Percentiles rank a stretch among this genome's conserved stretches.
Conservation (phyloP, 2,888 invertebrate genomes). For the Salpingus planirostris region DNA sequence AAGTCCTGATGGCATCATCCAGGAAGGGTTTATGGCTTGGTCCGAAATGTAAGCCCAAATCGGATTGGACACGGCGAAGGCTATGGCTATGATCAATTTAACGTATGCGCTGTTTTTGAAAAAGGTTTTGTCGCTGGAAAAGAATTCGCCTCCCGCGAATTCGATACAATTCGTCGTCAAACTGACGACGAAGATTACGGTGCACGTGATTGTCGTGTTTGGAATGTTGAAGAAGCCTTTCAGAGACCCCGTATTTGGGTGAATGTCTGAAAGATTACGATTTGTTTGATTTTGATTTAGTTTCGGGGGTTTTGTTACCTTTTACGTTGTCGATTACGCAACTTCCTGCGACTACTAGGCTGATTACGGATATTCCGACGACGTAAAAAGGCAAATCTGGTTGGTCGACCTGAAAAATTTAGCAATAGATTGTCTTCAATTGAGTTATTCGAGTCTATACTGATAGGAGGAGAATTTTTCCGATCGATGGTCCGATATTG, state of each 20-base stretch:
- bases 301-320: too few species aligned
- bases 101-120: constrained; percentile 3
- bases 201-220: constrained; percentile 54
- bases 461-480: constrained; percentile 55
- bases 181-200: constrained; percentile 56
- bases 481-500: constrained; percentile 67
- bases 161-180: constrained; percentile 64
- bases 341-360: constrained; percentile 52
- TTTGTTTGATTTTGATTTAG: too few species aligned
- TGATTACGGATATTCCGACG: constrained; percentile 56
- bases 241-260: too few species aligned
- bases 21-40: constrained; percentile 2
- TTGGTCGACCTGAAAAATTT: constrained; percentile 57
- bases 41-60: constrained; percentile 8
- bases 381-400: constrained; percentile 65
- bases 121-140: constrained; percentile 29
- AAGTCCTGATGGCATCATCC: constrained; percentile 9
- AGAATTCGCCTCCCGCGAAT: constrained; percentile 64
- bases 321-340: constrained; percentile 49
- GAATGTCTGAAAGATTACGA: too few species aligned
- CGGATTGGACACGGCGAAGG: constrained; percentile 7
- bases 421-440: background rate
- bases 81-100: constrained; percentile 4
- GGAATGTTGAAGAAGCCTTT: too few species aligned
- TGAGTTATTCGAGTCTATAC: background rate